Evolutionary conservation across 2,797 vertebrate genomes (phyloP).

Genomic region (Anomalospiza imberbis): DNA sequence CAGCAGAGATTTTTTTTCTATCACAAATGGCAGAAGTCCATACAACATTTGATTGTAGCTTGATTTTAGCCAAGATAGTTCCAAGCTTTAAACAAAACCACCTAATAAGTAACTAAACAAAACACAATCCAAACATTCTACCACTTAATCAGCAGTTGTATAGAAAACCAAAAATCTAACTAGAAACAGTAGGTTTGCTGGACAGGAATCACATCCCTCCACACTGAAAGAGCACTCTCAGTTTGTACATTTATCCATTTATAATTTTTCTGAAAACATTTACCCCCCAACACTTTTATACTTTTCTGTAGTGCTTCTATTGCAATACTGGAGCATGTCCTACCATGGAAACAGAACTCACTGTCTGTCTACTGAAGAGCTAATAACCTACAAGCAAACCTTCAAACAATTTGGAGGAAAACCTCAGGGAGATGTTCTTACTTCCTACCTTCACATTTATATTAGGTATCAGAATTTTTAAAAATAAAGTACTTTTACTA

Average conservation of each 20-base stretch:
- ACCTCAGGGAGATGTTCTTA: neutral
- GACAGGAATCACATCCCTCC: neutral
- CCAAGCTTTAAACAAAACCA: neutral
- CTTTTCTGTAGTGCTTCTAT: neutral
- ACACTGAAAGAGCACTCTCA: neutral
- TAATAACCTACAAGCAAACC: neutral
- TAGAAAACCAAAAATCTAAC: neutral
- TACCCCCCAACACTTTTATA: accelerated
- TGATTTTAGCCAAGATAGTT: neutral
- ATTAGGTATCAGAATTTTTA: neutral
- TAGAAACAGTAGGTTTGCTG: neutral
- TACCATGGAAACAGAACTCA: neutral
- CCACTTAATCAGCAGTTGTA: neutral
- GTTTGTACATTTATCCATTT: neutral
- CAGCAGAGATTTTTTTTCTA: neutral
- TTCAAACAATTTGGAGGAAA: neutral
- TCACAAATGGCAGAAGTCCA: neutral
- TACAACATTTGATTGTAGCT: neutral
- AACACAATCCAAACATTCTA: neutral
- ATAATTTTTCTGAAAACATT: neutral
- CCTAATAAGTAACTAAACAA: neutral
- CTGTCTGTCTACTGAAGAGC: neutral
- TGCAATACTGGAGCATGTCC: neutral
- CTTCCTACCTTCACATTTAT: neutral
- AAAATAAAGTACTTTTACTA: neutral